Evolutionary conservation across 2,113 vertebrate species (phyloP), one percentile per base, ranked within the genome.

Genomic region (Microtus pennsylvanicus): DNA sequence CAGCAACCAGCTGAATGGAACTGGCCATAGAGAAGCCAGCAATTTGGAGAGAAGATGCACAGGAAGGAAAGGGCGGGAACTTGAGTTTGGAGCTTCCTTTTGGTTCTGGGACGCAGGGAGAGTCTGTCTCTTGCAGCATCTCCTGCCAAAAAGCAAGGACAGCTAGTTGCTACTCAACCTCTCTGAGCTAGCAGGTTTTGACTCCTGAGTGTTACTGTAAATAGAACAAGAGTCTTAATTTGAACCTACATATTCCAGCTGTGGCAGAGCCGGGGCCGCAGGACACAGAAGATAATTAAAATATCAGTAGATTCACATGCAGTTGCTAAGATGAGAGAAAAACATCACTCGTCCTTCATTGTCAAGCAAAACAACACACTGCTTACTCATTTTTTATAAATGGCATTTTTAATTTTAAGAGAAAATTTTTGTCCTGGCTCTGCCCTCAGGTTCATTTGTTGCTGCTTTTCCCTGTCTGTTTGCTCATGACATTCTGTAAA

Each of bases 341-440:
- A 72, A 72, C 81, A 47, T 76, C 61, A n/a, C 52, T 28, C 35
- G 30, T 88, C 33, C 33, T 93, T 80, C 6, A 33, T 90, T 95
- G 90, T 95, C 52, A 92, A 95, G 45, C 26, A 89, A 87, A 94
- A 42, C 47, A 12, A 78, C 28, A 72, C 13, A 13, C 21, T 93
- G 52, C 5, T 78, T 78, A 52, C 10, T 50, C 30, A 58, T 26
- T 10, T 69, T 86, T 82, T 58, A 10, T 65, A 89, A 94, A 47
- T 61, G 82, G n/a, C 17, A 81, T 55, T 74, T 91, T 22, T 9
- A 72, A 19, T 55, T 74, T 88, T 83, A 70, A 93, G 80, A 38
- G 69, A 82, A 82, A 47, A 33, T 55, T 13, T 38, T 6, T 10
- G 47, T 42, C 38, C 45, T 85, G 26, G 10, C 3, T 90, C 50